phyloP scores from a whole-genome alignment of 2,888 invertebrate genomes.

The Ischnus inquisitorius region DNA sequence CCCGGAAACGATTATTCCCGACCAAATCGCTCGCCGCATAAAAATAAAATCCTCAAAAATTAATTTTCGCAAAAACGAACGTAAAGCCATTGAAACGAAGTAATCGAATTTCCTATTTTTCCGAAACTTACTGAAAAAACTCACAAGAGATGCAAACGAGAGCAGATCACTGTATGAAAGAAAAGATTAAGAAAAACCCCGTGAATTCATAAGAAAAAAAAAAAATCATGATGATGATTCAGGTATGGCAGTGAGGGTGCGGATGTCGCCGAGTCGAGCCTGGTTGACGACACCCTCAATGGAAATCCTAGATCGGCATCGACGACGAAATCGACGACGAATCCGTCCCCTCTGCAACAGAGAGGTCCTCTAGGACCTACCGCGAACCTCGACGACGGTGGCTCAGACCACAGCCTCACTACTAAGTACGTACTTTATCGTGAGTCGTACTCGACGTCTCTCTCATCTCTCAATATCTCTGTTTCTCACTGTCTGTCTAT shows the following conservation, averaged over 20 bases:
- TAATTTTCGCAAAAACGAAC: no score
- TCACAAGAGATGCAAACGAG: neutral
- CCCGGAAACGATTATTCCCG: neutral
- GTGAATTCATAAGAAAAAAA: conserved; percentile 38
- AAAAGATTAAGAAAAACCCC: conserved; percentile 2
- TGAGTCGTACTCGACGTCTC: conserved; percentile 70
- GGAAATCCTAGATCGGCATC: conserved; percentile 81
- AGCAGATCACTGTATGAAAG: neutral
- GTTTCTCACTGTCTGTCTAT: conserved; percentile 65
- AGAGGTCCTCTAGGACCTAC: conserved; percentile 73
- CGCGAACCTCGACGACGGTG: conserved; percentile 76
- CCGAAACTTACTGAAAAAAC: neutral
- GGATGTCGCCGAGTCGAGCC: conserved; percentile 80
- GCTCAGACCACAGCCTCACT: conserved; percentile 73
- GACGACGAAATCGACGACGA: conserved; percentile 73
- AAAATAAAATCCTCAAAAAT: neutral
- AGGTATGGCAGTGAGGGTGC: conserved; percentile 84
- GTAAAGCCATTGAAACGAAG: no score
- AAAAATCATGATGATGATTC: conserved; percentile 75
- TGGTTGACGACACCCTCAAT: conserved; percentile 84
- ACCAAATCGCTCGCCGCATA: neutral
- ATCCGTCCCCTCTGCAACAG: conserved; percentile 76
- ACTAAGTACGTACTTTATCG: conserved; percentile 79
- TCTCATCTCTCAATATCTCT: conserved; percentile 58
- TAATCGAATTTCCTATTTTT: neutral